Percentiles rank a stretch among this genome's conserved stretches.
Evolutionary conservation across 2,888 invertebrate species (phyloP).

Genomic region (Aquatica leii): DNA sequence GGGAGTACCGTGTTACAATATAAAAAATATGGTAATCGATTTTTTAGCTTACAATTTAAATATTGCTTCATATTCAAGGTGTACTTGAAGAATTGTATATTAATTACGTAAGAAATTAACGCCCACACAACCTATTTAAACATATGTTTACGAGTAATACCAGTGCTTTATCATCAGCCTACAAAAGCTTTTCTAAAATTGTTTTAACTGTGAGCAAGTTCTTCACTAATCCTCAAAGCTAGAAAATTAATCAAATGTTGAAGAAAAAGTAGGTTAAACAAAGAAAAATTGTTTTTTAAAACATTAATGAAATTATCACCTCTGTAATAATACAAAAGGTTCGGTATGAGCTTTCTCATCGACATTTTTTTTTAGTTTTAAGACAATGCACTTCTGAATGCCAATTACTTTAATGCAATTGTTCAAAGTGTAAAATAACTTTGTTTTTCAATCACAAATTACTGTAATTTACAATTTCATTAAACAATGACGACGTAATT

Average conservation of each 20-base stretch:
- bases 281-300: too few species aligned
- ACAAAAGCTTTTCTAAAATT: too few species aligned
- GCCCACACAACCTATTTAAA: too few species aligned
- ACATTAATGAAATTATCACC: neutral
- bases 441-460: neutral
- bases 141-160: slow-evolving; percentile 1
- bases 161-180: too few species aligned
- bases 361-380: neutral
- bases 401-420: slow-evolving; percentile 3
- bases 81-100: slow-evolving; percentile 5
- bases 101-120: slow-evolving; percentile 9
- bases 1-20: slow-evolving; percentile 8
- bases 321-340: too few species aligned
- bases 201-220: too few species aligned
- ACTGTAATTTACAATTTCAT: too few species aligned
- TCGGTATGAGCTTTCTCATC: neutral
- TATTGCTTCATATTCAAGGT: slow-evolving; percentile 10
- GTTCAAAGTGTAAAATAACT: neutral
- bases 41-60: slow-evolving; percentile 13
- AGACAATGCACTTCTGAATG: neutral
- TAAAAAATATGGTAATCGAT: slow-evolving; percentile 10
- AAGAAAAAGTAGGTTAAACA: too few species aligned
- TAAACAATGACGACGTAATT: neutral
- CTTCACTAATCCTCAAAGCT: too few species aligned
- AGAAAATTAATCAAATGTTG: too few species aligned